Conservation (phyloP, 2,113 vertebrate species). For the Leucosticte australis region DNA sequence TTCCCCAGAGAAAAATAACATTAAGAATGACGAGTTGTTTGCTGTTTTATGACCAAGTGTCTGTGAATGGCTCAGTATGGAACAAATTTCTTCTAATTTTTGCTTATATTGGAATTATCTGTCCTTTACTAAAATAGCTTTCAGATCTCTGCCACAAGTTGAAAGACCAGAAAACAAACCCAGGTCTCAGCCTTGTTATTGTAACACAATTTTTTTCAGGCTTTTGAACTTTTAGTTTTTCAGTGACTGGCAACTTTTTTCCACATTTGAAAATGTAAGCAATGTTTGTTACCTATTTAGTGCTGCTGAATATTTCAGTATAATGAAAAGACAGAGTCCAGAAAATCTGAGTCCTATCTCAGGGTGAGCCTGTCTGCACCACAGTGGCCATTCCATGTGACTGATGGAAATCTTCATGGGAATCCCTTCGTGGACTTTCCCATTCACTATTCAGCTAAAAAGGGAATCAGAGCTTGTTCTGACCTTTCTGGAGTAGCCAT, state of each 20-base stretch:
- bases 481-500: neutral
- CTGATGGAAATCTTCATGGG: neutral
- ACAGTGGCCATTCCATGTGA: neutral
- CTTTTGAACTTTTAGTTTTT: neutral
- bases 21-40: slow-evolving; percentile 6
- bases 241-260: neutral
- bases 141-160: neutral
- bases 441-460: neutral
- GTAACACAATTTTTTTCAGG: neutral
- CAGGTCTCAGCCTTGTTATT: neutral
- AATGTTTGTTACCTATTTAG: neutral
- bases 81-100: slow-evolving; percentile 6
- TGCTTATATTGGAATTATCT: neutral
- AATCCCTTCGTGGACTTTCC: neutral
- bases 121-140: neutral
- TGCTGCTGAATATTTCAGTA: neutral
- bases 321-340: neutral
- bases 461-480: neutral
- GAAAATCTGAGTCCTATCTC: neutral
- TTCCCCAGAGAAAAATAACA: slow-evolving; percentile 30
- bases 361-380: neutral
- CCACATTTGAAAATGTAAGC: neutral
- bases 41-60: neutral
- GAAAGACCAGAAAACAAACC: neutral
- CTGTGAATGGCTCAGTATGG: neutral